Conservation (phyloP, 2,888 invertebrate genomes). For the Tenthredo mesomela region DNA sequence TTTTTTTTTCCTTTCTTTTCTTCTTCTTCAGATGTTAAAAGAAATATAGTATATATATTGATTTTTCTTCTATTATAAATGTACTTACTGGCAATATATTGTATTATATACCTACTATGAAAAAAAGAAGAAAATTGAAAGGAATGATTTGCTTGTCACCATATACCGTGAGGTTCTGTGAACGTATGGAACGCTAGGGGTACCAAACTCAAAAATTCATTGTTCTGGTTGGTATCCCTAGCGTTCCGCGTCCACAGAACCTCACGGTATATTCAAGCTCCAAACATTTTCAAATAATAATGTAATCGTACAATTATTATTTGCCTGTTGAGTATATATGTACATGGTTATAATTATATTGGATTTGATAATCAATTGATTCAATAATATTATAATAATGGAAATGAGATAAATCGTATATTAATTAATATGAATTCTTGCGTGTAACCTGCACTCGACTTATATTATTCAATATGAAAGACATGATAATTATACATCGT, state of each 20-base stretch:
- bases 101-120: not conserved
- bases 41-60: not conserved
- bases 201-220: too few relatives aligned
- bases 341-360: not conserved
- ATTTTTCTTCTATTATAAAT: not conserved
- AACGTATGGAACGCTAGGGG: too few relatives aligned
- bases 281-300: not conserved
- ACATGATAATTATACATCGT: constrained; percentile 9
- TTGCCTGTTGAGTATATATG: not conserved
- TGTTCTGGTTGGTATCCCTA: too few relatives aligned
- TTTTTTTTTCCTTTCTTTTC: not conserved
- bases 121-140: not conserved
- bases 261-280: not conserved
- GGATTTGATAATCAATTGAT: not conserved
- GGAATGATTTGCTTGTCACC: not conserved
- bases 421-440: not conserved
- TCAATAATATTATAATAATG: not conserved
- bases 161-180: too few relatives aligned
- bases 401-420: not conserved
- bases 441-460: constrained; percentile 17
- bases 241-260: too few relatives aligned
- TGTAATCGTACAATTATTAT: not conserved
- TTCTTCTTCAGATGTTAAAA: not conserved
- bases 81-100: not conserved
- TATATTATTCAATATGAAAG: constrained; percentile 17